phyloP scores from a whole-genome alignment of 2,888 invertebrate species.

The Altica lythri region DNA sequence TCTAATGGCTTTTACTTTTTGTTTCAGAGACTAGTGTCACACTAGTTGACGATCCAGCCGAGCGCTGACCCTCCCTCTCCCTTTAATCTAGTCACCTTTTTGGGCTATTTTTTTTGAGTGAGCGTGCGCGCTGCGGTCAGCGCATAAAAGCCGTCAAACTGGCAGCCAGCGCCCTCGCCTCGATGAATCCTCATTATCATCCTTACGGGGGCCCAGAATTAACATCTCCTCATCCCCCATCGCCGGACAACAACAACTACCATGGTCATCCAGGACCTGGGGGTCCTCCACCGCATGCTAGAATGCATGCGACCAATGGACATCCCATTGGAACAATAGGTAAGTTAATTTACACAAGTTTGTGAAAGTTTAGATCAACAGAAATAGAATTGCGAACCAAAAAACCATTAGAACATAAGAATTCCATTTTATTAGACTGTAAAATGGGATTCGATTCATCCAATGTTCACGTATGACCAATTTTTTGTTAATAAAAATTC shows the following conservation, averaged over 20 bases:
- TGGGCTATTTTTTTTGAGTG: conserved; percentile 1
- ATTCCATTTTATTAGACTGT: no score
- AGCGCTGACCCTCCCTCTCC: conserved; percentile 1
- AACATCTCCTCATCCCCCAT: conserved; percentile 77
- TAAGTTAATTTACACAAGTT: conserved; percentile 39
- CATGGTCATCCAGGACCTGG: conserved; percentile 56
- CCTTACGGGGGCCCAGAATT: conserved; percentile 75
- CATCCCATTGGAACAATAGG: conserved; percentile 57
- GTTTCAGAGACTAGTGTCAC: conserved; percentile 11
- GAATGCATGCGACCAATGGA: conserved; percentile 57
- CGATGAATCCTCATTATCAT: conserved; percentile 92
- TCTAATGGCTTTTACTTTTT: background rate
- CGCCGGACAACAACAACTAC: conserved; percentile 74
- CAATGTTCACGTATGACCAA: no score
- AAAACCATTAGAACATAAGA: no score
- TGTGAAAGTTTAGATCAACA: no score
- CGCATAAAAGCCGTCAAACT: conserved; percentile 71
- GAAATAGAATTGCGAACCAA: no score
- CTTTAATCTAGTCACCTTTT: conserved; percentile 13
- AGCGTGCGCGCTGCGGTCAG: conserved; percentile 41
- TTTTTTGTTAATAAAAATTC: no score
- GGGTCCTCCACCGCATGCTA: conserved; percentile 56
- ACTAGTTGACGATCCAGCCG: conserved; percentile 10
- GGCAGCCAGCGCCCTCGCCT: conserved; percentile 81
- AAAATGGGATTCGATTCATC: no score